Evolutionary conservation across 2,113 vertebrate genomes (phyloP).

Genomic region (Lontra canadensis): DNA sequence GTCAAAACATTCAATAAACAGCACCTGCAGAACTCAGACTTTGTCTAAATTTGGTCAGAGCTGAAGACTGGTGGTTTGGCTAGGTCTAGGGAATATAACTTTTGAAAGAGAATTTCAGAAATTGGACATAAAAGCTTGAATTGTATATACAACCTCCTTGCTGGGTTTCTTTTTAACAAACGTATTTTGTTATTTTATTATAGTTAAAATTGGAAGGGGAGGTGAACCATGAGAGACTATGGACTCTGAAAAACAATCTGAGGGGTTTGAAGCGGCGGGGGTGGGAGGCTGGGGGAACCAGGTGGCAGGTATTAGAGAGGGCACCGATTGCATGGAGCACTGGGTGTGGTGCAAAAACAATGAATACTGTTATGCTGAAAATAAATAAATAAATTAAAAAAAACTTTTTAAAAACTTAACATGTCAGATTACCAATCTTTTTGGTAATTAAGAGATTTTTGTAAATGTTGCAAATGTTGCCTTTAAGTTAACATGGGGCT

Average conservation of each 20-base stretch:
- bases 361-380: no score
- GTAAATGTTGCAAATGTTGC: background rate
- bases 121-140: constrained; percentile 31
- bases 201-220: background rate
- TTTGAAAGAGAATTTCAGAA: constrained; percentile 52
- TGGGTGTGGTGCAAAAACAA: no score
- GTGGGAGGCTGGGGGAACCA: no score
- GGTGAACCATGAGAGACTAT: no score
- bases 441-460: constrained; percentile 47
- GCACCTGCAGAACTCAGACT: constrained; percentile 50
- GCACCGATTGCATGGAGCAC: no score
- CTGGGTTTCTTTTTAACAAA: background rate
- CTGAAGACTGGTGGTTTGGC: background rate
- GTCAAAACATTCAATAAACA: constrained; percentile 44
- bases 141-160: background rate
- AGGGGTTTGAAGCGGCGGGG: no score
- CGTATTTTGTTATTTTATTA: background rate
- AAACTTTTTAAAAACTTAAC: background rate
- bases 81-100: background rate
- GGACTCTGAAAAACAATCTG: no score
- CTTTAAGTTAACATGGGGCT: background rate
- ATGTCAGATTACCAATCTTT: background rate
- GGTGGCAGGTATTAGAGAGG: no score
- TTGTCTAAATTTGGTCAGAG: constrained; percentile 45
- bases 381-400: no score